These are phyloP conservation scores for Hydrotaea cyrtoneurina DNA, from an alignment of 2,888 invertebrate species.

Conservation along the genomic window DNA sequence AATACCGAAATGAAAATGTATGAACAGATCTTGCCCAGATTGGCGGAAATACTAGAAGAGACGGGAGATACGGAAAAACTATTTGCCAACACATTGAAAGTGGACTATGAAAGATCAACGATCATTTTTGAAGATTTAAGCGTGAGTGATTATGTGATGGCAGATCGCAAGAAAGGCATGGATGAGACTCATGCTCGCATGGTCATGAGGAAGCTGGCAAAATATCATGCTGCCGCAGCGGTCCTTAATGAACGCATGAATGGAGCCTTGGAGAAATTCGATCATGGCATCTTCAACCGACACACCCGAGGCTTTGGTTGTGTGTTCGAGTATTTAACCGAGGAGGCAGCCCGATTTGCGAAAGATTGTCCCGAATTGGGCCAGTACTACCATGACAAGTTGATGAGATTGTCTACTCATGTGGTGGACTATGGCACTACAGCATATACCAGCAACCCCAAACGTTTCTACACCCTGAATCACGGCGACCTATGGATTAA, in stretches of 20 bases:
- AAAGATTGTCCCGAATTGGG: conserved; percentile 73
- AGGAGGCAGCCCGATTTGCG: conserved; percentile 73
- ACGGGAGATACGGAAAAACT: conserved; percentile 70
- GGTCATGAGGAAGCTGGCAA: conserved; percentile 80
- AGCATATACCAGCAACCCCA: conserved; percentile 70
- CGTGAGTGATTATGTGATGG: conserved; percentile 69
- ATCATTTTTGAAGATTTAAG: conserved; percentile 75
- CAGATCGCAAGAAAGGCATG: conserved; percentile 76
- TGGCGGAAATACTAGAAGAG: conserved; percentile 69
- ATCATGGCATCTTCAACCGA: conserved; percentile 77
- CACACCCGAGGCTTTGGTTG: conserved; percentile 73
- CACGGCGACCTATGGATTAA: conserved; percentile 79
- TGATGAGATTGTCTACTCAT: conserved; percentile 71
- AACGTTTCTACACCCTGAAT: conserved; percentile 72
- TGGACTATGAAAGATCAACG: conserved; percentile 73
- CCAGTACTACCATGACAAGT: conserved; percentile 73
- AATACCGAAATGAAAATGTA: conserved; percentile 76
- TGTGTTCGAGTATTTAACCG: conserved; percentile 72
- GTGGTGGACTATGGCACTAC: conserved; percentile 75
- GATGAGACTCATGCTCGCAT: conserved; percentile 79
- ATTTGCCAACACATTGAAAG: conserved; percentile 73
- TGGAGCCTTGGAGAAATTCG: conserved; percentile 70
- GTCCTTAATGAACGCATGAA: conserved; percentile 79
- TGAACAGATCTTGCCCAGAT: conserved; percentile 73
- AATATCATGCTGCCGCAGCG: conserved; percentile 82